Evolutionary conservation across 2,888 invertebrate genomes (phyloP).

Genomic region (Caenorhabditis parvicauda): DNA sequence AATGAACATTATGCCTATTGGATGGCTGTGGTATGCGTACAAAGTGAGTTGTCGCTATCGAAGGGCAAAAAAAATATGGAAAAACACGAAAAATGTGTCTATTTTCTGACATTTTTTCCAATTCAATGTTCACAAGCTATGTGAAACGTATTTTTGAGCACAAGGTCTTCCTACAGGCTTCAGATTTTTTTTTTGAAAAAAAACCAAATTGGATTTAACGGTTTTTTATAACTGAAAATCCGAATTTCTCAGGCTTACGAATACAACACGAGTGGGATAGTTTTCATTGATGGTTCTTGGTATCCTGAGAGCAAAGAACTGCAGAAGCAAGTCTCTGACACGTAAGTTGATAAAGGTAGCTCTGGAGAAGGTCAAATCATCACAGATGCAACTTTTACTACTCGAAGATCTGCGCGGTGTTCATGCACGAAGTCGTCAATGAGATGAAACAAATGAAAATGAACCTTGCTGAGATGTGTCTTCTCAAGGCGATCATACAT

Average conservation of each 20-base stretch:
- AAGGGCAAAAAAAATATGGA: no score
- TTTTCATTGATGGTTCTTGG: conserved; percentile 29
- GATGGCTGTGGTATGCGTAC: conserved; percentile 30
- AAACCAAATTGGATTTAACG: no score
- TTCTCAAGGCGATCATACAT: conserved; percentile 16
- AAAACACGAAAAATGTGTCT: no score
- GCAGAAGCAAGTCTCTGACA: conserved; percentile 5
- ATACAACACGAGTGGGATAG: conserved; percentile 14
- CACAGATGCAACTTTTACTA: conserved; percentile 24
- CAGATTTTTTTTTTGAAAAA: no score
- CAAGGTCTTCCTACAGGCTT: no score
- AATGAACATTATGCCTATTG: conserved; percentile 23
- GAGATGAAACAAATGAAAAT: conserved; percentile 16
- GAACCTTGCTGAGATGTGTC: conserved; percentile 20
- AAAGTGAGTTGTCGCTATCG: no score
- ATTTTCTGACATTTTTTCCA: no score
- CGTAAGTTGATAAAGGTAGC: conserved; percentile 2
- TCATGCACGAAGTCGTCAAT: conserved; percentile 24
- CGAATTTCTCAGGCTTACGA: no score
- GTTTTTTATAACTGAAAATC: no score
- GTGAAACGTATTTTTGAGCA: no score
- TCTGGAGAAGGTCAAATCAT: not conserved
- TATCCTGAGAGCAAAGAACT: conserved; percentile 13
- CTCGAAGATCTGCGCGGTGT: conserved; percentile 16
- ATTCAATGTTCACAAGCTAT: no score